phyloP scores from a whole-genome alignment of 1,140 invertebrate species.

The Drosophila auraria region DNA sequence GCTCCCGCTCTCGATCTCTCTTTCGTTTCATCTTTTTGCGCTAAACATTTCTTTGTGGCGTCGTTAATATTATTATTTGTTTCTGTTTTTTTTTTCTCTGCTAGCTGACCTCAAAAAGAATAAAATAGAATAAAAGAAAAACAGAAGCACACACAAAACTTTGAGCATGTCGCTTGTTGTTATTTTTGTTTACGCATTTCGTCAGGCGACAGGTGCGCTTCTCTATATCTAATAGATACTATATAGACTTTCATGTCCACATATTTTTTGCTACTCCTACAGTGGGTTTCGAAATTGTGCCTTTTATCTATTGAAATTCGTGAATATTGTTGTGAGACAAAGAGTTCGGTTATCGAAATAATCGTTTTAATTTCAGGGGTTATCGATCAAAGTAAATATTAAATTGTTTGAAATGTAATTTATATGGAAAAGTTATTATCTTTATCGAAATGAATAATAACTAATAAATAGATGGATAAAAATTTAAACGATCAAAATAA shows the following conservation, averaged over 20 bases:
- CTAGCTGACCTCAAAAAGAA: slow-evolving; percentile 73
- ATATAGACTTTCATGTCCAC: slow-evolving; percentile 22
- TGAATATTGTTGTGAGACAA: not conserved
- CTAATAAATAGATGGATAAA: not conserved
- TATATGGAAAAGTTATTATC: not conserved
- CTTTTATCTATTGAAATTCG: not conserved
- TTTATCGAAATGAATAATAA: not conserved
- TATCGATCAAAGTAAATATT: not conserved
- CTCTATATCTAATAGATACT: slow-evolving; percentile 57
- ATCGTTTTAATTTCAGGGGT: not conserved
- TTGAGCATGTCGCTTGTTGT: slow-evolving; percentile 75
- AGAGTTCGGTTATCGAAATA: not conserved
- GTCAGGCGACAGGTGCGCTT: slow-evolving; percentile 75
- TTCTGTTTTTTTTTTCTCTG: slow-evolving; percentile 6
- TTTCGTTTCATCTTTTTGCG: slow-evolving; percentile 54
- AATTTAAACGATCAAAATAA: not conserved
- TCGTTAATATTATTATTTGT: slow-evolving; percentile 68
- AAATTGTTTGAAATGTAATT: not conserved
- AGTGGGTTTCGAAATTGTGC: slow-evolving; percentile 10
- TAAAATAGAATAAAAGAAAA: slow-evolving; percentile 35
- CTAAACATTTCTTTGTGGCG: slow-evolving; percentile 75
- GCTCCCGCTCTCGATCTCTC: slow-evolving; percentile 9
- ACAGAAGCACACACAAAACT: slow-evolving; percentile 42
- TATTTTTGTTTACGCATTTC: slow-evolving; percentile 77
- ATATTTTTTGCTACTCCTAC: slow-evolving; percentile 21